Evolutionary conservation across 2,113 vertebrate genomes (phyloP).

Genomic region (Orientallactaga bullata): DNA sequence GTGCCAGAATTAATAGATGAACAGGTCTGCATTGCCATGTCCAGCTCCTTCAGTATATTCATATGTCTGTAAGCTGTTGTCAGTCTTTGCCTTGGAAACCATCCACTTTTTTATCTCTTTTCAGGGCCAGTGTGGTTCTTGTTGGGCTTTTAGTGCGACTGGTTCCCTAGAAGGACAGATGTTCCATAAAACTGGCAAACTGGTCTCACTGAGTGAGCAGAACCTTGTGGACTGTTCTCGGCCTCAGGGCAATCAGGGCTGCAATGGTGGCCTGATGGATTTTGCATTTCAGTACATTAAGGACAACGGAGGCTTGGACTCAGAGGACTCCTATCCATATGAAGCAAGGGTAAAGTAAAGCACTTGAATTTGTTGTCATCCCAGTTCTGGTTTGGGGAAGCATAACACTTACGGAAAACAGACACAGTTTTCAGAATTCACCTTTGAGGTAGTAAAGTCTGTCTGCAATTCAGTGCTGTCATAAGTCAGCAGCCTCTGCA

Average conservation of each 20-base stretch:
- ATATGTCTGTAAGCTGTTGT: not conserved
- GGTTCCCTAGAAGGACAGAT: slow-evolving; percentile 96
- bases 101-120: not conserved
- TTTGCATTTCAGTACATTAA: slow-evolving; percentile 94
- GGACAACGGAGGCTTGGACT: slow-evolving; percentile 94
- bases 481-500: not conserved
- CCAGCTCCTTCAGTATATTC: not conserved
- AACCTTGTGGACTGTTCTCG: slow-evolving; percentile 97
- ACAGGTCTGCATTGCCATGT: not conserved
- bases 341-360: slow-evolving; percentile 87
- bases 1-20: not conserved
- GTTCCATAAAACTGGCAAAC: slow-evolving; percentile 90
- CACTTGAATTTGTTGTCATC: not conserved
- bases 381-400: slow-evolving; percentile 22
- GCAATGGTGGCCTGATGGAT: slow-evolving; percentile 96
- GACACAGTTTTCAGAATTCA: slow-evolving; percentile 34
- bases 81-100: slow-evolving; percentile 40
- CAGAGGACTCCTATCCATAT: slow-evolving; percentile 95
- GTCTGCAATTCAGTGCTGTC: not conserved
- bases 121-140: slow-evolving; percentile 96
- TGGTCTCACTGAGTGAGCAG: slow-evolving; percentile 96
- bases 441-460: not conserved
- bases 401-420: not conserved
- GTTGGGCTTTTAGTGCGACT: slow-evolving; percentile 97
- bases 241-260: slow-evolving; percentile 94